phyloP scores from a whole-genome alignment of 1,140 invertebrate species.

The Oreohelix idahoensis region DNA sequence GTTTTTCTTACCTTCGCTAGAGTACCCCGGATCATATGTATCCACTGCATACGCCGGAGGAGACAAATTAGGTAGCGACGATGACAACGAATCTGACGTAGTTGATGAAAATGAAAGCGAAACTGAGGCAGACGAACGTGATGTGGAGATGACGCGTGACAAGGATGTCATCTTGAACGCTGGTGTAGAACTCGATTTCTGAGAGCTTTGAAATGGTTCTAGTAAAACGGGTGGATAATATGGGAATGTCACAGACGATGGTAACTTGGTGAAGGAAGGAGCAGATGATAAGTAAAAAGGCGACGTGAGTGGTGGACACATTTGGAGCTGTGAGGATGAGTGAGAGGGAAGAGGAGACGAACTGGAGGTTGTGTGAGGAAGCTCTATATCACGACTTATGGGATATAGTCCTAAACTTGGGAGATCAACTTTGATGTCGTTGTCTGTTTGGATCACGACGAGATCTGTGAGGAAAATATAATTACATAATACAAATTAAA shows the following conservation, averaged over 20 bases:
- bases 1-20: slow-evolving; percentile 8
- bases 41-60: not conserved
- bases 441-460: not conserved
- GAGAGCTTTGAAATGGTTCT: not conserved
- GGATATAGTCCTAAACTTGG: not conserved
- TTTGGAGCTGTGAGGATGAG: not conserved
- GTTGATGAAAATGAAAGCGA: not conserved
- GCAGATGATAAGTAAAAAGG: not conserved
- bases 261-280: not conserved
- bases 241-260: not conserved
- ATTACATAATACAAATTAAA: not conserved
- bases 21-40: not conserved
- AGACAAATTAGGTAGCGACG: not conserved
- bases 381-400: not conserved
- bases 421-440: slow-evolving; percentile 8
- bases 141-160: not conserved
- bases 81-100: not conserved
- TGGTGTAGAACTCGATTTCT: not conserved
- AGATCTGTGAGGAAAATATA: not conserved
- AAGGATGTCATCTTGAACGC: not conserved
- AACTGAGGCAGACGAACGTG: not conserved
- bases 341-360: not conserved
- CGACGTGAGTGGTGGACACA: not conserved
- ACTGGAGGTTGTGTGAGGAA: not conserved
- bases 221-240: not conserved